Evolutionary conservation across 2,888 invertebrate species (phyloP).

Genomic region (Mystacides longicornis): DNA sequence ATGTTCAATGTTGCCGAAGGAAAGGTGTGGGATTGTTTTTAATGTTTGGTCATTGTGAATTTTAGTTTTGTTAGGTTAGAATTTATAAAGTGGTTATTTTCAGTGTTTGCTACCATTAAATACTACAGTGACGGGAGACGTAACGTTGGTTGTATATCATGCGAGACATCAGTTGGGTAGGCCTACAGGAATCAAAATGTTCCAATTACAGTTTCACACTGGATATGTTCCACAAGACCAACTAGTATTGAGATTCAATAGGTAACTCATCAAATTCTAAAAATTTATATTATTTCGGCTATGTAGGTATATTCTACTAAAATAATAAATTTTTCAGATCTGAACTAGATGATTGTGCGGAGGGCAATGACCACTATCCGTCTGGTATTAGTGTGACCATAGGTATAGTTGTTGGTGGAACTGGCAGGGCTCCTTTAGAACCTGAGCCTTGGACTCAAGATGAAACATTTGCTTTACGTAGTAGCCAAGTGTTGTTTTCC

Average conservation of each 20-base stretch:
- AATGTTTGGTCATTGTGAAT: background rate
- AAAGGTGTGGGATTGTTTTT: constrained; percentile 45
- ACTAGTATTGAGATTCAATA: constrained; percentile 65
- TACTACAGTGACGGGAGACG: constrained; percentile 76
- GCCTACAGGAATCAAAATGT: constrained; percentile 76
- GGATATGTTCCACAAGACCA: constrained; percentile 74
- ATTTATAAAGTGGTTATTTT: too few species aligned
- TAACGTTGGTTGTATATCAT: constrained; percentile 73
- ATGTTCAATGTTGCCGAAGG: constrained; percentile 63
- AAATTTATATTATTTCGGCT: background rate
- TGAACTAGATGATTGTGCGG: constrained; percentile 77
- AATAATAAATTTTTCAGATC: constrained; percentile 37
- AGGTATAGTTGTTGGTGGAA: constrained; percentile 64
- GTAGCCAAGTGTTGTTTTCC: constrained; percentile 59
- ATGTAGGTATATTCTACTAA: too few species aligned
- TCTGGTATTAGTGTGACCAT: constrained; percentile 62
- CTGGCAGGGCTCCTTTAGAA: constrained; percentile 54
- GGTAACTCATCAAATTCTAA: constrained; percentile 36
- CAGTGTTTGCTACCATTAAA: constrained; percentile 58
- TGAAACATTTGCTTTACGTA: constrained; percentile 44
- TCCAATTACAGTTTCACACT: constrained; percentile 83
- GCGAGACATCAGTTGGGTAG: constrained; percentile 82
- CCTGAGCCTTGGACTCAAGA: constrained; percentile 72
- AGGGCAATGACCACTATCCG: constrained; percentile 63
- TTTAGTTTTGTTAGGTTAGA: background rate